Evolutionary conservation across 2,797 vertebrate genomes (phyloP).

Genomic region (Eupleurogrammus muticus): DNA sequence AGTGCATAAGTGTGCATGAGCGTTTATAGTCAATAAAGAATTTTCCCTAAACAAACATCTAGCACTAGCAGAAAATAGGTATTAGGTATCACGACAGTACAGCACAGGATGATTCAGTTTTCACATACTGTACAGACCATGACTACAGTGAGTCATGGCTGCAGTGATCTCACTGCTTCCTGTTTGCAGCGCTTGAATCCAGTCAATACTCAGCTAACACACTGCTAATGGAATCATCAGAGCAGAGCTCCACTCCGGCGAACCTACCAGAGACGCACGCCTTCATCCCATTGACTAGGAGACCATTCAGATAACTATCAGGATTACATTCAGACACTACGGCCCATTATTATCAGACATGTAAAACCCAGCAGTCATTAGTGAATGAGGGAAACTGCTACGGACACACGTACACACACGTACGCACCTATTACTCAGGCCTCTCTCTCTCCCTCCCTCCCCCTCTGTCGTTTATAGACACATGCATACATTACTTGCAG

Average conservation of each 20-base stretch:
- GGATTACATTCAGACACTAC: conserved; percentile 53
- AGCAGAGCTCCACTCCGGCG: conserved; percentile 32
- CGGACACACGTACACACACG: conserved; percentile 28
- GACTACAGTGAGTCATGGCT: neutral
- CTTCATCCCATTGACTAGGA: conserved; percentile 60
- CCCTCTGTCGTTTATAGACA: neutral
- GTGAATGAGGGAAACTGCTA: conserved; percentile 32
- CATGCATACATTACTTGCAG: conserved; percentile 15
- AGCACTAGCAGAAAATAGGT: neutral
- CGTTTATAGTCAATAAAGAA: too few relatives aligned
- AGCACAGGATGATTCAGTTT: conserved; percentile 13
- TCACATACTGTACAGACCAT: neutral
- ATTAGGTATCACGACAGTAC: neutral
- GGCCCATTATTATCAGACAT: conserved; percentile 57
- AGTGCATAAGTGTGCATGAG: too few relatives aligned
- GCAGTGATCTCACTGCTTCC: conserved; percentile 35
- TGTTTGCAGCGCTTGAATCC: conserved; percentile 37
- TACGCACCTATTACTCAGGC: conserved; percentile 3
- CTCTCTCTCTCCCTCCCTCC: neutral
- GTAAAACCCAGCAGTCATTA: conserved; percentile 55
- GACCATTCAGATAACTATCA: conserved; percentile 48
- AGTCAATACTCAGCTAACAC: conserved; percentile 51
- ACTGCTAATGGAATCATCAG: conserved; percentile 54
- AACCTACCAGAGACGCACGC: conserved; percentile 45
- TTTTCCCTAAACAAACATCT: conserved; percentile 3